Percentiles rank a stretch among this genome's conserved stretches.
Conservation (phyloP, 2,113 vertebrate species). For the Hepsetus odoe region DNA sequence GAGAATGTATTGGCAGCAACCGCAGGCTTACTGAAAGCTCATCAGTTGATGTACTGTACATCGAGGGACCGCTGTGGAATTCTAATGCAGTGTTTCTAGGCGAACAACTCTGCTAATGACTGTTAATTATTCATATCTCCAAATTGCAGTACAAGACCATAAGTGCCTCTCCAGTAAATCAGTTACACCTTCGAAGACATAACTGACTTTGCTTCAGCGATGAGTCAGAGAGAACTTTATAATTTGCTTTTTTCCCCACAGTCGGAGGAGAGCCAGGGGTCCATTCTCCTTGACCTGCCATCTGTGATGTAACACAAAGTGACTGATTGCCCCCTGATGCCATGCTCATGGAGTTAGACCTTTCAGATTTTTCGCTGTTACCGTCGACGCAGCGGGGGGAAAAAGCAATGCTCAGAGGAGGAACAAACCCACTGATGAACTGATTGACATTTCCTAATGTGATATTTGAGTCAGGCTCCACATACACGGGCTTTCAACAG, state of each 20-base stretch:
- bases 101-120: slow-evolving; percentile 28
- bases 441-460: slow-evolving; percentile 70
- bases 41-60: neutral
- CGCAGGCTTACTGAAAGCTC: neutral
- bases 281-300: slow-evolving; percentile 74
- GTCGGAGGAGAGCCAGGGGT: slow-evolving; percentile 61
- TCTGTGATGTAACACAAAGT: slow-evolving; percentile 74
- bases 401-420: slow-evolving; percentile 63
- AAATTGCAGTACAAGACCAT: slow-evolving; percentile 27
- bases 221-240: slow-evolving; percentile 40
- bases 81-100: slow-evolving; percentile 19
- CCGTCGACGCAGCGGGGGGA: slow-evolving; percentile 53
- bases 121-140: slow-evolving; percentile 41
- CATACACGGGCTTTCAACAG: slow-evolving; percentile 56
- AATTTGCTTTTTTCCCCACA: slow-evolving; percentile 31
- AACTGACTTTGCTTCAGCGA: slow-evolving; percentile 25
- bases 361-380: slow-evolving; percentile 69
- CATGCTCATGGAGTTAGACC: slow-evolving; percentile 64
- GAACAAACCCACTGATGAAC: slow-evolving; percentile 66
- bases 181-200: slow-evolving; percentile 1
- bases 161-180: slow-evolving; percentile 39
- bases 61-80: neutral
- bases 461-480: slow-evolving; percentile 61
- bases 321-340: slow-evolving; percentile 71
- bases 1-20: slow-evolving; percentile 16